These are phyloP conservation scores for Clarias platycephalus DNA, from an alignment of 2,797 vertebrate species.

Conservation along the genomic window DNA sequence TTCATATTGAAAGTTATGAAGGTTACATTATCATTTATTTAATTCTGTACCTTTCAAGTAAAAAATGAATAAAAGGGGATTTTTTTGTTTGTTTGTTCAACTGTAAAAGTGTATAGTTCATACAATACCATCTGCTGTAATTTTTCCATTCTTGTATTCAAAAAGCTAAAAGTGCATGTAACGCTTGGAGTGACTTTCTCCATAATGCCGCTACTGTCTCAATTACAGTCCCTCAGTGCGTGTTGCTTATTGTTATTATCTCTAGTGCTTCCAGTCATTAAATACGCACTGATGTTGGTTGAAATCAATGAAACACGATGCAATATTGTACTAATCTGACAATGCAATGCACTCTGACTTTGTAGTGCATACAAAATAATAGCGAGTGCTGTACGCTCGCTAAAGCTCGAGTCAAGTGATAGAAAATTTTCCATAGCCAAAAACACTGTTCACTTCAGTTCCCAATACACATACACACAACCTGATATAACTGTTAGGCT, in stretches of 20 bases:
- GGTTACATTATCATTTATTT: not conserved
- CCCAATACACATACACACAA: not conserved
- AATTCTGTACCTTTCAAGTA: not conserved
- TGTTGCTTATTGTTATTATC: not conserved
- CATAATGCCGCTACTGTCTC: not conserved
- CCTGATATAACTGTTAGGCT: slow-evolving; percentile 27
- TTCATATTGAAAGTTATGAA: slow-evolving; percentile 1
- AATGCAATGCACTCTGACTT: not conserved
- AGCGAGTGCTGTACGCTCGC: not conserved
- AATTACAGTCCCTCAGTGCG: not conserved
- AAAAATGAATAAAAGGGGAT: not conserved
- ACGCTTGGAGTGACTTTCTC: not conserved
- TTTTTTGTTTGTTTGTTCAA: too few relatives aligned
- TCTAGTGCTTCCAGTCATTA: not conserved
- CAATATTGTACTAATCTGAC: not conserved
- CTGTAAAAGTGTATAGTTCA: not conserved
- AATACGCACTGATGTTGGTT: not conserved
- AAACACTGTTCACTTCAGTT: slow-evolving; percentile 3
- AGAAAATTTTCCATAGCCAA: not conserved
- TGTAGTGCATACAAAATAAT: not conserved
- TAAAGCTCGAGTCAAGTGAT: not conserved
- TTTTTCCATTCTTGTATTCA: not conserved
- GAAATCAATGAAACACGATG: not conserved
- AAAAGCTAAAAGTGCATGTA: not conserved
- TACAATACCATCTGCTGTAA: too few relatives aligned